These are phyloP conservation scores for Nanger granti DNA, from an alignment of 2,113 vertebrate species.

Conservation along the genomic window DNA sequence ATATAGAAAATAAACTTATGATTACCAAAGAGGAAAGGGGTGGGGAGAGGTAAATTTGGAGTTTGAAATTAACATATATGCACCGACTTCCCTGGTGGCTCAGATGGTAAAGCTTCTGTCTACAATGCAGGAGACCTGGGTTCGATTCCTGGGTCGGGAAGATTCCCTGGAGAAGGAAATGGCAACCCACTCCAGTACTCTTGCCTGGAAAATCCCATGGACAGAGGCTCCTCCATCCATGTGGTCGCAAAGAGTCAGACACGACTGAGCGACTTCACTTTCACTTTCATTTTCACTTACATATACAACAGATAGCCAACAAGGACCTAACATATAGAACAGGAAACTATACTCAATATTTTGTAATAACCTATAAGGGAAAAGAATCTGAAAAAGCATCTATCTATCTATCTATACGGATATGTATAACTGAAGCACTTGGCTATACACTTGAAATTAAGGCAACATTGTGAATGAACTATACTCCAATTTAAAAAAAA, in stretches of 20 bases:
- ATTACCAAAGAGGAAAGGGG: neutral
- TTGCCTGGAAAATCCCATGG: no score
- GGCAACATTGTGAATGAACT: neutral
- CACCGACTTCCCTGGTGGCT: neutral
- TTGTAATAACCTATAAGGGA: neutral
- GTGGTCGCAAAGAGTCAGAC: no score
- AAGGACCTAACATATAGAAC: neutral
- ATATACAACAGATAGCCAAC: neutral
- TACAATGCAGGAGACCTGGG: no score
- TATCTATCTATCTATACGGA: neutral
- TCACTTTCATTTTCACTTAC: no score
- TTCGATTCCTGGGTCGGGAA: no score
- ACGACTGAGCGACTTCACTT: no score
- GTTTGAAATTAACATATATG: neutral
- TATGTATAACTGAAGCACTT: neutral
- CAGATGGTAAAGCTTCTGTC: no score
- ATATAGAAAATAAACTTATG: neutral
- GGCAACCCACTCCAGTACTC: no score
- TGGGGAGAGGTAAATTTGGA: neutral
- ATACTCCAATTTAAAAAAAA: neutral
- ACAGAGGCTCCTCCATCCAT: no score
- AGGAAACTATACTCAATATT: neutral
- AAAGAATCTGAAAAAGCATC: neutral
- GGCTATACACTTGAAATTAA: neutral
- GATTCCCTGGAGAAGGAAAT: no score